Evolutionary conservation across 2,888 invertebrate species (phyloP).

Genomic region (Ormyrus nitidulus): DNA sequence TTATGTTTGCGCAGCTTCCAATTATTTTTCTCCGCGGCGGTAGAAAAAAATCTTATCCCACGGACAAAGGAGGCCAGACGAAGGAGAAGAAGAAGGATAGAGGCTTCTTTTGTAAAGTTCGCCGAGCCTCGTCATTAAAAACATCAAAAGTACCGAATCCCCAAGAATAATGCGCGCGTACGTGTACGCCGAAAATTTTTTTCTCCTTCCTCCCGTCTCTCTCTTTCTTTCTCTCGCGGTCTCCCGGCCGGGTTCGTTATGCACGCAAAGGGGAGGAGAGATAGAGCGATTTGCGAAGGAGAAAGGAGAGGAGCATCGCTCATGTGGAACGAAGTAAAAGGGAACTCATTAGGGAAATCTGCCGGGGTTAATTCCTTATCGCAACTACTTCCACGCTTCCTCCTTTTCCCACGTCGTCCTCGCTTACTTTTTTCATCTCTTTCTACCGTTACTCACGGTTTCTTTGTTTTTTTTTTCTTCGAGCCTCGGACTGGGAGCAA

Average conservation of each 20-base stretch:
- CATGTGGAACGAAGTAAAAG: slow-evolving; percentile 62
- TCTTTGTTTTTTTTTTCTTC: slow-evolving; percentile 33
- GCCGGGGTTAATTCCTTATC: slow-evolving; percentile 65
- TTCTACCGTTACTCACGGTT: slow-evolving; percentile 12
- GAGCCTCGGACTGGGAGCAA: neutral
- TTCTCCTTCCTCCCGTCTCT: neutral
- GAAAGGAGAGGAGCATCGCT: slow-evolving; percentile 59
- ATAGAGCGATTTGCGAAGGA: slow-evolving; percentile 39
- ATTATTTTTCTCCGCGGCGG: slow-evolving; percentile 51
- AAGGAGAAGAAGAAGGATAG: neutral
- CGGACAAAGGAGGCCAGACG: slow-evolving; percentile 26
- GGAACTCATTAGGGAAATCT: slow-evolving; percentile 67
- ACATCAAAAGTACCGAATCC: slow-evolving; percentile 55
- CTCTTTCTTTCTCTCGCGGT: neutral
- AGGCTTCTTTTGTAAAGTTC: slow-evolving; percentile 39
- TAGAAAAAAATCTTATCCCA: slow-evolving; percentile 15
- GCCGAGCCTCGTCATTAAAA: slow-evolving; percentile 52
- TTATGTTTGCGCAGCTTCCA: slow-evolving; percentile 50
- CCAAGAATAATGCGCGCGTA: slow-evolving; percentile 40
- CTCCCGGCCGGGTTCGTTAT: slow-evolving; percentile 41
- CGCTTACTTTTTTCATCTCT: slow-evolving; percentile 23
- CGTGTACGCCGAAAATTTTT: slow-evolving; percentile 8
- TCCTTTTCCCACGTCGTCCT: slow-evolving; percentile 28
- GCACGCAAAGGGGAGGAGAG: slow-evolving; percentile 46
- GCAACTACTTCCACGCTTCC: slow-evolving; percentile 37